These are phyloP conservation scores for Minunthozetes semirufus DNA, from an alignment of 2,888 invertebrate species.

Conservation along the genomic window DNA sequence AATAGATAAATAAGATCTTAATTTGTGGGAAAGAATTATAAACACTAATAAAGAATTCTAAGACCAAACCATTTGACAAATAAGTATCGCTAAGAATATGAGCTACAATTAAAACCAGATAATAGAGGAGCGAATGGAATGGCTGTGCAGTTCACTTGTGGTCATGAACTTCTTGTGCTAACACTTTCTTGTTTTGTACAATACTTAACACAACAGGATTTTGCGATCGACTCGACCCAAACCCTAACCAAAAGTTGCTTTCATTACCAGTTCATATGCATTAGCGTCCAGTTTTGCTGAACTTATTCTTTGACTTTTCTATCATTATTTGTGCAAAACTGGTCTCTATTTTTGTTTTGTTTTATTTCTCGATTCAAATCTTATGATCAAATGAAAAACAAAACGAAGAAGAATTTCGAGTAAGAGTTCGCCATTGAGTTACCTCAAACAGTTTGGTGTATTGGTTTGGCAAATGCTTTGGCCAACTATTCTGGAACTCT, in stretches of 20 bases:
- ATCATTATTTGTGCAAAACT: constrained; percentile 4
- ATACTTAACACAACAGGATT: constrained; percentile 17
- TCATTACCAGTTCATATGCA: constrained; percentile 13
- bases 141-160: constrained; percentile 9
- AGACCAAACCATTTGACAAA: neutral
- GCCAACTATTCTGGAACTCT: neutral
- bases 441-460: neutral
- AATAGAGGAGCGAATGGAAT: neutral
- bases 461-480: too few species aligned
- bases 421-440: neutral
- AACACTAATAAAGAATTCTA: neutral
- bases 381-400: neutral
- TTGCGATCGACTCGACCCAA: constrained; percentile 12
- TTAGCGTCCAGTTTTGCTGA: constrained; percentile 10
- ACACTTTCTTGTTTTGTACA: constrained; percentile 19
- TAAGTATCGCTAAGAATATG: neutral
- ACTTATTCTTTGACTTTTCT: constrained; percentile 7
- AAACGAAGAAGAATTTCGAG: neutral
- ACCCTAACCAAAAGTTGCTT: neutral
- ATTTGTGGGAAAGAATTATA: neutral
- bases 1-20: too few species aligned
- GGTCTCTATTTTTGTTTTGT: neutral
- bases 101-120: constrained; percentile 11
- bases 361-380: neutral
- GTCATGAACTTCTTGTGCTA: constrained; percentile 19